Evolutionary conservation across 2,888 invertebrate species (phyloP).

Genomic region (Abrostola tripartita): DNA sequence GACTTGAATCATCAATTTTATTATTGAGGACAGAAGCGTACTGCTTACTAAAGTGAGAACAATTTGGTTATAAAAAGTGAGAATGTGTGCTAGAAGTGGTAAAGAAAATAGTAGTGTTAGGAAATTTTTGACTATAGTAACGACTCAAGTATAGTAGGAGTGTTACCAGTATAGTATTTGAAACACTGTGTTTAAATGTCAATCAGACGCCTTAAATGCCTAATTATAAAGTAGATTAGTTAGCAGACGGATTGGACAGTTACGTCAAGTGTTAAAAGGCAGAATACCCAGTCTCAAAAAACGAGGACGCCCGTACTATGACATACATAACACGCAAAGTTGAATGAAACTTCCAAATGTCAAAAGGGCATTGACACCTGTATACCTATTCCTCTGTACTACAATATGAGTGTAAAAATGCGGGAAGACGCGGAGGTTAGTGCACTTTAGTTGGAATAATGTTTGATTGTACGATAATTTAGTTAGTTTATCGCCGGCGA

Average conservation of each 20-base stretch:
- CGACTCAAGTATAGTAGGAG: too few relatives aligned
- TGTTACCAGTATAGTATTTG: too few relatives aligned
- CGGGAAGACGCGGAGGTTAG: constrained; percentile 54
- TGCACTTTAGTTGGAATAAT: constrained; percentile 39
- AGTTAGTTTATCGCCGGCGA: constrained; percentile 45
- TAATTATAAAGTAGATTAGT: too few relatives aligned
- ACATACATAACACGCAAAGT: neutral
- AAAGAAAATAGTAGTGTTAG: too few relatives aligned
- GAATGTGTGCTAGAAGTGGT: neutral
- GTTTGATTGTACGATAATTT: constrained; percentile 44
- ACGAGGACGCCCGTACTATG: neutral
- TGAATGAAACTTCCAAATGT: constrained; percentile 15
- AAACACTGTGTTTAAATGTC: neutral
- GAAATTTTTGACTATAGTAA: too few relatives aligned
- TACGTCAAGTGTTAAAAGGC: neutral
- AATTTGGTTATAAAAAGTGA: neutral
- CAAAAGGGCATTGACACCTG: constrained; percentile 29
- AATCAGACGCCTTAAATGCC: neutral
- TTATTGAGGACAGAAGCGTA: constrained; percentile 27
- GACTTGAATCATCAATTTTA: constrained; percentile 29
- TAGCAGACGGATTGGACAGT: neutral
- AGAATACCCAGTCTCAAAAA: neutral
- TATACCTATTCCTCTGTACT: constrained; percentile 5
- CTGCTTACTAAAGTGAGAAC: constrained; percentile 4
- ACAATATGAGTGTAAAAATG: constrained; percentile 28